A percentile compares a stretch with the other conserved stretches of the same genome.
Evolutionary conservation across 2,797 vertebrate genomes (phyloP).

Genomic region (Hypotaenidia philippensis): DNA sequence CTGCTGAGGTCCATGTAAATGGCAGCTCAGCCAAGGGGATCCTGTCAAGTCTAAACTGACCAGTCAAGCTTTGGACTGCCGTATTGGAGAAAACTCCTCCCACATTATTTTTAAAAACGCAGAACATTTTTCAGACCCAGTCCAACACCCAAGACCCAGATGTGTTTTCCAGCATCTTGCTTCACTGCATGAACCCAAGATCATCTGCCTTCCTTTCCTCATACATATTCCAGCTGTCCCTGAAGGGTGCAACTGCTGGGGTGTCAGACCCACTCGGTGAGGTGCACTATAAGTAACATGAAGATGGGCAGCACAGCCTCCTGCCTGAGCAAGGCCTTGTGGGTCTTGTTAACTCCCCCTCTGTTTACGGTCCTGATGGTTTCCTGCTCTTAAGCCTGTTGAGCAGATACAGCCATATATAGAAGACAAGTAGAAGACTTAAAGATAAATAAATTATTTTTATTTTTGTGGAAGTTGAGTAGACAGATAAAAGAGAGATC

Average conservation of each 20-base stretch:
- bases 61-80: neutral
- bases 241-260: neutral
- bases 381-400: neutral
- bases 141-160: neutral
- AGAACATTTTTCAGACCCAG: neutral
- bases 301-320: neutral
- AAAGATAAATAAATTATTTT: neutral
- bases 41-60: neutral
- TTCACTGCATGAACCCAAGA: neutral
- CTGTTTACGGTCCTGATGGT: neutral
- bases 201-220: neutral
- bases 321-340: neutral
- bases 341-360: neutral
- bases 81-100: neutral
- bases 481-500: neutral
- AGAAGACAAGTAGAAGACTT: neutral
- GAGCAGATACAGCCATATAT: neutral
- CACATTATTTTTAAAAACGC: neutral
- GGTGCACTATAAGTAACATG: neutral
- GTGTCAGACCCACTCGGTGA: neutral
- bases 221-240: neutral
- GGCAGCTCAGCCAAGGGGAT: rapidly evolving
- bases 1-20: rapidly evolving
- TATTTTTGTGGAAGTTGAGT: neutral
- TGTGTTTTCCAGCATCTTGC: rapidly evolving